These are phyloP conservation scores for Mormyrus proboscirostris DNA, from an alignment of 2,797 vertebrate species.

Conservation along the genomic window DNA sequence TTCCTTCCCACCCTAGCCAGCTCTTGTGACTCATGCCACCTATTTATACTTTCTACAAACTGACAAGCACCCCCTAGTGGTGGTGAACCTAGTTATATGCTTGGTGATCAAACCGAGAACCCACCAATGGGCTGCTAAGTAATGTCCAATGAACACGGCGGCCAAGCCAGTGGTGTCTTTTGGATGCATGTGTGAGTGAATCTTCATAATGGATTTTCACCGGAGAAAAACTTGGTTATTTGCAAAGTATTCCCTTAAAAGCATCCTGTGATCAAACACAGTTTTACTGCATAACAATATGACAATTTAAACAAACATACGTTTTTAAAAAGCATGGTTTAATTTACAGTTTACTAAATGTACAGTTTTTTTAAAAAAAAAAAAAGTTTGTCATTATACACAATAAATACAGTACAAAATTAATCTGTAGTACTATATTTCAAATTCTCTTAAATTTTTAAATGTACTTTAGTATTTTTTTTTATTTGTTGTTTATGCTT, in stretches of 20 bases:
- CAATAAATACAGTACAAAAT: conserved; percentile 99
- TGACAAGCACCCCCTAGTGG: background rate
- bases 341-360: conserved; percentile 99
- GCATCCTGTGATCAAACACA: background rate
- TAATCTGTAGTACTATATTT: conserved; percentile 97
- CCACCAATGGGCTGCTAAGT: background rate
- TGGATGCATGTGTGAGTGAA: background rate
- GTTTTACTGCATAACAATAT: background rate
- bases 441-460: conserved; percentile 72
- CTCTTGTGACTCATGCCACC: background rate
- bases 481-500: conserved; percentile 64
- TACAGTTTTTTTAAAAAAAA: conserved; percentile 96
- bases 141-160: background rate
- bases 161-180: background rate
- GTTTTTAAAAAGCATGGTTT: conserved; percentile 86
- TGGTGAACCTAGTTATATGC: background rate
- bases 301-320: conserved; percentile 29
- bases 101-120: background rate
- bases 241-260: background rate
- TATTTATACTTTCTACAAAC: background rate
- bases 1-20: background rate
- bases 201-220: background rate
- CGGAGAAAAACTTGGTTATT: background rate
- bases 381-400: conserved; percentile 94
- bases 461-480: conserved; percentile 64